A percentile compares a stretch with the other conserved stretches of the same genome.
Conservation (phyloP, 2,888 invertebrate genomes). For the Apamea anceps region DNA sequence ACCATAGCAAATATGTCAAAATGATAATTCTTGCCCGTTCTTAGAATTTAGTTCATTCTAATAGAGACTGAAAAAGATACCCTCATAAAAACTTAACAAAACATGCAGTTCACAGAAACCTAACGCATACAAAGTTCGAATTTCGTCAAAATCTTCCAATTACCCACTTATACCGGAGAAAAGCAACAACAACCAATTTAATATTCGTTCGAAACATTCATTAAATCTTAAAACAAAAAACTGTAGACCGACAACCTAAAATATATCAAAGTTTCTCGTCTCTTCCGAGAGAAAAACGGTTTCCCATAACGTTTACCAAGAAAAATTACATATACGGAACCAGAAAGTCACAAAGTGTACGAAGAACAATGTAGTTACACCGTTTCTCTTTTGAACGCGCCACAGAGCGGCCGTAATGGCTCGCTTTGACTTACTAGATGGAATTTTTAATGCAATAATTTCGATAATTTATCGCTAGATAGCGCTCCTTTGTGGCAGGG, state of each 20-base stretch:
- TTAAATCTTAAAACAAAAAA: conserved; percentile 64
- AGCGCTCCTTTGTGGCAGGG: conserved; percentile 87
- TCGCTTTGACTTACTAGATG: conserved; percentile 93
- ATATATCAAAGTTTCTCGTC: conserved; percentile 74
- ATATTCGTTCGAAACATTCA: conserved; percentile 42
- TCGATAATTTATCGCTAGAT: conserved; percentile 91
- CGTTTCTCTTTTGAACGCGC: conserved; percentile 68
- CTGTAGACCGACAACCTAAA: conserved; percentile 66
- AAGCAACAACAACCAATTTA: conserved; percentile 13
- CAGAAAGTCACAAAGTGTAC: conserved; percentile 71
- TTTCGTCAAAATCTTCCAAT: neutral
- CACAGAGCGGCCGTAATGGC: conserved; percentile 85
- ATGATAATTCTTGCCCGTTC: neutral
- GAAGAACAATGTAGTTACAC: conserved; percentile 70
- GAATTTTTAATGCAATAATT: conserved; percentile 94
- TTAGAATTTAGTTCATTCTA: neutral
- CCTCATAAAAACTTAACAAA: neutral
- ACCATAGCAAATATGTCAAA: neutral
- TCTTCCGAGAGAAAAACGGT: conserved; percentile 79
- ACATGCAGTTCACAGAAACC: neutral
- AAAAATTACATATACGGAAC: conserved; percentile 74
- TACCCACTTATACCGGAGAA: neutral
- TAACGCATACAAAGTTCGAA: neutral
- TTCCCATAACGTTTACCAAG: conserved; percentile 84
- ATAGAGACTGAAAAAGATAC: neutral